A percentile compares a stretch with the other conserved stretches of the same genome.
Conservation (phyloP, 2,797 vertebrate species). For the Mormyrops attenuatus region DNA sequence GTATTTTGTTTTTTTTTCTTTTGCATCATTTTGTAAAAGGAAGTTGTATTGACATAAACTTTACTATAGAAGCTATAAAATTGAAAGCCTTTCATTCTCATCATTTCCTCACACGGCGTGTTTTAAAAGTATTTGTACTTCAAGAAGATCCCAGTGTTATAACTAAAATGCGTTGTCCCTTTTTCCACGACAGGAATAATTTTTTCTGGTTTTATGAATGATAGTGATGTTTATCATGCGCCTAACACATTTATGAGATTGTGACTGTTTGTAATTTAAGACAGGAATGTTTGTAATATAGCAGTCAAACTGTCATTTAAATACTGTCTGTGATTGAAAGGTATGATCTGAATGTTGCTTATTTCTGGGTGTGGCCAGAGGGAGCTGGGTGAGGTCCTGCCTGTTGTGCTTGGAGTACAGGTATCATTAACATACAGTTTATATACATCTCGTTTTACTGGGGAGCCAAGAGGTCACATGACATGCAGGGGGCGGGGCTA, state of each 20-base stretch:
- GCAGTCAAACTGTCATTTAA: background rate
- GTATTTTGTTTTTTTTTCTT: background rate
- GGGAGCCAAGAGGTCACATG: background rate
- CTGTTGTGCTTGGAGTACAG: background rate
- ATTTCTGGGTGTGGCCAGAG: background rate
- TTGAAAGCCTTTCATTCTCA: background rate
- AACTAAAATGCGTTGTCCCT: background rate
- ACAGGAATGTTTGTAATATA: background rate
- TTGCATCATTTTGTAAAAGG: background rate
- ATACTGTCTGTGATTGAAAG: background rate
- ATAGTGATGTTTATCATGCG: background rate
- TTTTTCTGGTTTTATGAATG: background rate
- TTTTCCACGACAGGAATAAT: background rate
- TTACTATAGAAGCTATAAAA: background rate
- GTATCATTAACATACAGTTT: background rate
- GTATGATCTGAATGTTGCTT: background rate
- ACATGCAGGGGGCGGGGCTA: background rate
- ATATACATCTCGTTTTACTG: background rate
- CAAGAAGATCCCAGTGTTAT: background rate
- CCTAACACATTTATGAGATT: background rate
- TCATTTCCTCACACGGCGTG: background rate
- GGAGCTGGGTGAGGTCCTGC: background rate
- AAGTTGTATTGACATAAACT: background rate
- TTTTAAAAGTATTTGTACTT: background rate
- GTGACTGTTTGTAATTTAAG: conserved; percentile 3